A percentile compares a stretch with the other conserved stretches of the same genome.
Evolutionary conservation across 2,113 vertebrate species (phyloP).

Genomic region (Dermatemys mawii): DNA sequence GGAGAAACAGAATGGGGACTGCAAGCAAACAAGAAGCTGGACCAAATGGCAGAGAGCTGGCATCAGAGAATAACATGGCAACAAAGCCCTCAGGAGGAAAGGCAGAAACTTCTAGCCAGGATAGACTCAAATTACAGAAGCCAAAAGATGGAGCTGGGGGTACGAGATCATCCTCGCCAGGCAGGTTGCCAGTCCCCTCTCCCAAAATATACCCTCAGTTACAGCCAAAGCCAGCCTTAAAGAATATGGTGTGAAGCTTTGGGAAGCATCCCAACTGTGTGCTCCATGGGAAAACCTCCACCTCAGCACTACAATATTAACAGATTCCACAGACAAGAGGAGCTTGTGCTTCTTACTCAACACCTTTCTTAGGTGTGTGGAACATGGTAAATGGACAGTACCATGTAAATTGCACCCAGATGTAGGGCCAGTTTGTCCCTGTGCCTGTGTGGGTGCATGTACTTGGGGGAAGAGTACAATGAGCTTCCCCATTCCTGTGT

Average conservation of each 20-base stretch:
- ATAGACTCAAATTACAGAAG: not conserved
- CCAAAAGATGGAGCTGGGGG: not conserved
- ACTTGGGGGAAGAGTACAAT: too few relatives aligned
- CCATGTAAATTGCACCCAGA: not conserved
- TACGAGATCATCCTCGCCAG: not conserved
- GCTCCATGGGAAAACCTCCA: not conserved
- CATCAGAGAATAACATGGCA: not conserved
- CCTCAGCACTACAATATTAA: not conserved
- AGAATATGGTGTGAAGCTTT: not conserved
- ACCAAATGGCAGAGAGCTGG: not conserved
- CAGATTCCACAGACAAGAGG: not conserved
- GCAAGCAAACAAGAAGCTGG: not conserved
- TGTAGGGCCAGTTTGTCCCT: not conserved
- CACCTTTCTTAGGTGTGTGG: not conserved
- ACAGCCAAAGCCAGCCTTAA: not conserved
- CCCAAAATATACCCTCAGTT: not conserved
- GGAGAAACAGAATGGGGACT: not conserved
- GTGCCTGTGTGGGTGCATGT: too few relatives aligned
- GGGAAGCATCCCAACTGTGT: accelerated
- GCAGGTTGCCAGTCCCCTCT: not conserved
- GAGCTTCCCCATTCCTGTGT: too few relatives aligned
- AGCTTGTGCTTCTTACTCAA: not conserved
- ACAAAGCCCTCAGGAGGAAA: not conserved
- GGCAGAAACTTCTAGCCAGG: not conserved
- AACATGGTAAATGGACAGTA: too few relatives aligned